Base-by-base conservation (phyloP, 2,113 vertebrate species). In the Gymnorhina tibicen region DNA sequence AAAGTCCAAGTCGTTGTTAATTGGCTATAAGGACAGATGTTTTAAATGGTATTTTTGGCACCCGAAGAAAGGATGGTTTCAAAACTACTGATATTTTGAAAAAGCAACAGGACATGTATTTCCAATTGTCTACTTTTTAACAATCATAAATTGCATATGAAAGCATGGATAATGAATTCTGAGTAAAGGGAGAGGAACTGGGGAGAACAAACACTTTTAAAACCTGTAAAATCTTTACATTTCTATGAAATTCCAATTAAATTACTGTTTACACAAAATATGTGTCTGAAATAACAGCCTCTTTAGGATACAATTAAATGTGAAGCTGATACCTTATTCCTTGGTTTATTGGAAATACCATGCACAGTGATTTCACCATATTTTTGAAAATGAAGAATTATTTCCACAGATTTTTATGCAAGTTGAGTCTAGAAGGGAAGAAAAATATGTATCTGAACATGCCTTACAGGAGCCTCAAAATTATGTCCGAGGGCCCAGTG, bases 401-500 rank as follows among this genome's bases (percentile, higher is more conserved):
- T 74, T 67, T 79, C 67, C 18, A 16, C 6, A 0, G 3, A 9
- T 67, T 69, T 96, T 82, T 69, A 13, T 39, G 28, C 28, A 60
- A 79, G 55, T 33, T 59, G 20, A 42, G 37, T 35, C 28, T 39
- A 62, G 68, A 77, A 85, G 28, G 44, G 47, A 77, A 60, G 33
- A 20, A 85, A 55, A 75, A 49, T 11, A 8, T 1, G 6, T n/a
- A 27, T 19, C 3, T 18, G 0, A 47, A 9, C 9, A 11, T 4
- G 2, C 32, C 24, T 55, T 63, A 35, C 16, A 79, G 70, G 41
- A 81, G 20, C 28, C 22, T 78, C 84, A 37, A 56, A 89, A 49
- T 80, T 89, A 15, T 44, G 28, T 64, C 32, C 2, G 1, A 85
- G 55, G 1, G 1, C 56, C 14, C 7, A 3, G 22, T 67, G 56